Evolutionary conservation across 2,888 invertebrate genomes (phyloP).

Genomic region (Pseudanteris insignis): DNA sequence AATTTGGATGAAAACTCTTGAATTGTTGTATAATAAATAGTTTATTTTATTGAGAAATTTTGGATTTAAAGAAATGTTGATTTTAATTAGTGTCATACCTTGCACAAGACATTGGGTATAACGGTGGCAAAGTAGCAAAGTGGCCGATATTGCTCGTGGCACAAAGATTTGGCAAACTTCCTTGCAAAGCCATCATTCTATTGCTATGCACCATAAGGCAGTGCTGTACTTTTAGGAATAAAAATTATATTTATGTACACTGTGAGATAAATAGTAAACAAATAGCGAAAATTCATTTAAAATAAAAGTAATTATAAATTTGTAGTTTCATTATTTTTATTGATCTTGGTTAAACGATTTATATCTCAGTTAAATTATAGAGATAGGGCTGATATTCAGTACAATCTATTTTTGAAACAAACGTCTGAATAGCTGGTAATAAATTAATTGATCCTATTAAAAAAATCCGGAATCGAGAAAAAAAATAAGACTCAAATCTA

Average conservation of each 20-base stretch:
- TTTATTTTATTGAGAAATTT: no score
- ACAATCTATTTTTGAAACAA: background rate
- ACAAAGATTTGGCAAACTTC: slow-evolving; percentile 57
- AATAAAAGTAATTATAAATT: no score
- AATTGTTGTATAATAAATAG: no score
- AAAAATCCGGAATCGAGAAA: background rate
- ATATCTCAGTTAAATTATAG: no score
- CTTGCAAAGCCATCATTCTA: slow-evolving; percentile 55
- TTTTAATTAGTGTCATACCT: slow-evolving; percentile 37
- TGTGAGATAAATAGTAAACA: no score
- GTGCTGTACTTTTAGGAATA: no score
- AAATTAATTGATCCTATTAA: background rate
- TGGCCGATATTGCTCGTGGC: slow-evolving; percentile 44
- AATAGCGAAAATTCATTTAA: slow-evolving; percentile 1
- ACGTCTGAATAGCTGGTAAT: background rate
- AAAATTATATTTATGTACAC: no score
- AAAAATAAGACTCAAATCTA: slow-evolving; percentile 3
- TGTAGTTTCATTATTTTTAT: no score
- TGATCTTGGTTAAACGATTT: no score
- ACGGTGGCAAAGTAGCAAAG: slow-evolving; percentile 41
- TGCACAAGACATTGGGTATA: slow-evolving; percentile 43
- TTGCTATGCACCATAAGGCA: slow-evolving; percentile 55
- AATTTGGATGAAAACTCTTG: no score
- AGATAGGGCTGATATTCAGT: no score
- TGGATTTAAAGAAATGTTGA: no score